Evolutionary conservation across 2,888 invertebrate species (phyloP).

Genomic region (Tachina fera): DNA sequence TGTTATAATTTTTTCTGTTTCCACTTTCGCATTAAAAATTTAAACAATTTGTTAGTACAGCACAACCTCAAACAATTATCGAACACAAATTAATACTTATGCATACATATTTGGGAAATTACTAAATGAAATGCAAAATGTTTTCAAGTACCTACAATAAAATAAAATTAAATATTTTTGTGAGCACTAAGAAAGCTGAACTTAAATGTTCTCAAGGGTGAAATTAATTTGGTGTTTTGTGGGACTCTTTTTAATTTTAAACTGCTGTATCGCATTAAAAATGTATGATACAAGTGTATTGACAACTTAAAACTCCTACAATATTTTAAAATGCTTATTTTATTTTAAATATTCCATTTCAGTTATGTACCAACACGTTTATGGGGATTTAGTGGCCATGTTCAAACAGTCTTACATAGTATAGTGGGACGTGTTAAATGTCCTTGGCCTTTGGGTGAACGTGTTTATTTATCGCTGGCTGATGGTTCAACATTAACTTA

Average conservation of each 20-base stretch:
- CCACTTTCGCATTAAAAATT: conserved; percentile 54
- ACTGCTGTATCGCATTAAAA: conserved; percentile 19
- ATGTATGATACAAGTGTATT: conserved; percentile 38
- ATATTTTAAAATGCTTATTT: conserved; percentile 25
- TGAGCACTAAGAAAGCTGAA: neutral
- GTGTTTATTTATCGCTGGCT: conserved; percentile 88
- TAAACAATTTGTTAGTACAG: conserved; percentile 25
- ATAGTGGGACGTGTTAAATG: conserved; percentile 93
- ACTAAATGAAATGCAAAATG: neutral
- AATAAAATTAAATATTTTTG: too few relatives aligned
- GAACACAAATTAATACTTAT: neutral
- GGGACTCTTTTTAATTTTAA: neutral
- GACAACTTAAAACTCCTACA: conserved; percentile 20
- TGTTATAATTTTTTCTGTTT: conserved; percentile 8
- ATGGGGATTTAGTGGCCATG: conserved; percentile 98
- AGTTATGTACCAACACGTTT: conserved; percentile 94
- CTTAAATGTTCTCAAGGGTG: neutral
- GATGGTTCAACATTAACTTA: conserved; percentile 96
- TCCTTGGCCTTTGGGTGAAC: conserved; percentile 93
- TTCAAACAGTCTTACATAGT: conserved; percentile 96
- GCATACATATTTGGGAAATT: neutral
- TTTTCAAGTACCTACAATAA: neutral
- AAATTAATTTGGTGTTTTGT: neutral
- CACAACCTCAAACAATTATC: conserved; percentile 17
- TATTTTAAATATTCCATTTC: conserved; percentile 78